Evolutionary conservation across 2,113 vertebrate genomes (phyloP), one percentile per base, ranked within the genome.

Genomic region (Nycticebus coucang): DNA sequence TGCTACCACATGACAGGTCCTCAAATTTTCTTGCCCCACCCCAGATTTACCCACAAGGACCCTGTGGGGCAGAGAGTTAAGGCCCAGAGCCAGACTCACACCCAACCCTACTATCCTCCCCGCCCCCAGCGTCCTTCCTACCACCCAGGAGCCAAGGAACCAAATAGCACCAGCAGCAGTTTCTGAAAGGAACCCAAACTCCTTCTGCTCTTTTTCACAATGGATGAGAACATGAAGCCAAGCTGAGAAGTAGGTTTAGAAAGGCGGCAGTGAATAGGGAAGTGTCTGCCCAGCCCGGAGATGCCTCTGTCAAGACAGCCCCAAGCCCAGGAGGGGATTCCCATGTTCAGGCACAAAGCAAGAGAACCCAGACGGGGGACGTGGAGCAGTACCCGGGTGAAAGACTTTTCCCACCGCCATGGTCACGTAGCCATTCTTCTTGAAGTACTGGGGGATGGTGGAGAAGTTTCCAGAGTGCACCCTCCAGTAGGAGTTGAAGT

Each of bases 401-500:
- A 99, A 99, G 28, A 99, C 98, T 69, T 99, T 99, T 78, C 99
- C 99, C 91, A 99, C 99, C 18, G 99, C 99, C 14, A 99, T 92
- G 28, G 99, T 99, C 85, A 98, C 3, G 37, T 99, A 99, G 62
- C 99, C 99, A 0, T 98, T 98, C 53, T 99, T 99, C 97, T 99
- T 99, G 98, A 99, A 99, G 97, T 99, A 99, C 97, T 99, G 99
- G 0, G 99, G 99, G 82, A 99, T 96, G 0, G 99, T 99, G 5
- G 99, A 99, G 98, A 99, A 99, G 97, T 99, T 99, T 35, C 99
- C 99, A 10, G 99, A 98, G 1, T 99, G 99, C 1, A 96, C 98
- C 91, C 99, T 99, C 99, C 99, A 99, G 97, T 99, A 99, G 50
- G 99, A 99, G 19, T 98, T 98, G 95, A 99, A 99, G 97, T 99